Percentiles rank a stretch among this genome's conserved stretches.
Evolutionary conservation across 2,113 vertebrate species (phyloP).

Genomic region (Lasiurus borealis): DNA sequence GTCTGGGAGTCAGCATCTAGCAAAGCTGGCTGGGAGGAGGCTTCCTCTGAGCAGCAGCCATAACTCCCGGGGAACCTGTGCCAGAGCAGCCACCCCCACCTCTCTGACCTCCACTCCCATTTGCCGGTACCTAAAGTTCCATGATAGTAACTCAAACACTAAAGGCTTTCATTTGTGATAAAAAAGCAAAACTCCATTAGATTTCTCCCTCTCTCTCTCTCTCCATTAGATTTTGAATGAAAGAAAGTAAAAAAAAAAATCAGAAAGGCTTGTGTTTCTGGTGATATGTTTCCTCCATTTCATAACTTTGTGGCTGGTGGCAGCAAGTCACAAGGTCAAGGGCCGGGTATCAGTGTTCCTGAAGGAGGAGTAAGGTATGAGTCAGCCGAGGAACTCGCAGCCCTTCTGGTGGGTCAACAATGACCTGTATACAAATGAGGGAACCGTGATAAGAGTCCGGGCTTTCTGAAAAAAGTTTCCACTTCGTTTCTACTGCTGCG

Average conservation of each 20-base stretch:
- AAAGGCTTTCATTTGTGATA: neutral
- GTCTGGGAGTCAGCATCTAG: accelerated
- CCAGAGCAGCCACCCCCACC: neutral
- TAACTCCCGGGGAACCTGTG: neutral
- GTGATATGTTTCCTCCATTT: neutral
- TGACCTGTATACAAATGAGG: neutral
- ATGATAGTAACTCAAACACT: neutral
- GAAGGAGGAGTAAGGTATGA: neutral
- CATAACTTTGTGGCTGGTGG: neutral
- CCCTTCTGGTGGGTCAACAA: neutral
- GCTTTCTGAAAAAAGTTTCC: neutral
- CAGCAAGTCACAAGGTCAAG: neutral
- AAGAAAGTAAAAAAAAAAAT: neutral
- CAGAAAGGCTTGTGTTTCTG: neutral
- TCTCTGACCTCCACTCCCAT: accelerated
- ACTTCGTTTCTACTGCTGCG: neutral
- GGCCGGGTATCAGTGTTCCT: neutral
- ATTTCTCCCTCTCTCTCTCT: neutral
- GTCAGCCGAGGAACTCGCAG: neutral
- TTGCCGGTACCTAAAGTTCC: neutral
- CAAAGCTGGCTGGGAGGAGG: neutral
- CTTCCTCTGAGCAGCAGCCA: neutral
- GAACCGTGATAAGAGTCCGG: neutral
- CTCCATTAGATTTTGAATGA: constrained; percentile 7
- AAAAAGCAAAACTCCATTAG: constrained; percentile 39